phyloP scores from a whole-genome alignment of 2,797 vertebrate genomes.

The Notoglanidium macrostoma region DNA sequence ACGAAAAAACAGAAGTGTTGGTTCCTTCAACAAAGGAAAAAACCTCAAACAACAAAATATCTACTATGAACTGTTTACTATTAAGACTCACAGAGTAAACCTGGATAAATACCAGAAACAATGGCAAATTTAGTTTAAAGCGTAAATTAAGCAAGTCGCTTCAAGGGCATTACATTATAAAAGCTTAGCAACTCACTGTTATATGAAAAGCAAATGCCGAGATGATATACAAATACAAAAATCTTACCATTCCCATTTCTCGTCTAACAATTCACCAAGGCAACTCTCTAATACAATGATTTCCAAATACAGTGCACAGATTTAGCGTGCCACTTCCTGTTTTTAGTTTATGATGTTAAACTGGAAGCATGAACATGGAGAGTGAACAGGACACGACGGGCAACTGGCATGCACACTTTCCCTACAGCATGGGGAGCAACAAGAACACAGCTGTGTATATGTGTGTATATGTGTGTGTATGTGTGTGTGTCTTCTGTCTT shows the following conservation, averaged over 20 bases:
- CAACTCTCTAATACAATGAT: background rate
- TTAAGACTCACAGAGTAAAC: background rate
- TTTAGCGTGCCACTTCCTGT: background rate
- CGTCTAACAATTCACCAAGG: background rate
- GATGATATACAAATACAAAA: conserved; percentile 22
- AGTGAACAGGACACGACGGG: background rate
- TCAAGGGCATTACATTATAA: background rate
- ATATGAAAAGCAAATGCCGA: conserved; percentile 1
- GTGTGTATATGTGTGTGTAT: background rate
- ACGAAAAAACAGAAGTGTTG: background rate
- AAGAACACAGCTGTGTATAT: background rate
- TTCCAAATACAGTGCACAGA: background rate
- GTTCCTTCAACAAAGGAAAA: conserved; percentile 40
- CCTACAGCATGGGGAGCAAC: conserved; percentile 4
- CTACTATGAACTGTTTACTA: background rate
- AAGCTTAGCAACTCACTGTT: background rate
- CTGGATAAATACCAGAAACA: background rate
- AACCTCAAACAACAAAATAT: background rate
- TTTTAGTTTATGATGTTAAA: background rate
- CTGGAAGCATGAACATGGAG: background rate
- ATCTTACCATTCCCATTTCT: background rate
- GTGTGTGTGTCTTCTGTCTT: background rate
- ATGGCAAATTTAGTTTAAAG: background rate
- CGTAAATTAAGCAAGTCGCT: background rate
- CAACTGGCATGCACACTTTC: conserved; percentile 6